phyloP scores from a whole-genome alignment of 2,888 invertebrate species.

The Pyralis farinalis region DNA sequence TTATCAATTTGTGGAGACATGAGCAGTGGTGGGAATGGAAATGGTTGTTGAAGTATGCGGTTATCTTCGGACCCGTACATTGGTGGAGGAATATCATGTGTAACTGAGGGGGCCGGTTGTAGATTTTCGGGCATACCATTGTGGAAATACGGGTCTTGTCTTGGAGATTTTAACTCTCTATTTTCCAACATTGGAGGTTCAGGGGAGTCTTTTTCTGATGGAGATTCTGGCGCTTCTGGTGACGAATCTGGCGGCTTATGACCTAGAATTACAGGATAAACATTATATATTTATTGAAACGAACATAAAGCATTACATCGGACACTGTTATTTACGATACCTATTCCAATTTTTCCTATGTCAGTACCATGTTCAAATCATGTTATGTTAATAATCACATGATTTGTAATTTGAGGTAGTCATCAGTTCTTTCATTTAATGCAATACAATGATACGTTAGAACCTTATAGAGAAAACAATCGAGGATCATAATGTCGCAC shows the following conservation, averaged over 20 bases:
- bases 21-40: constrained; percentile 56
- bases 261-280: constrained; percentile 37
- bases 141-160: constrained; percentile 58
- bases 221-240: constrained; percentile 64
- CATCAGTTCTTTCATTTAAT: no score
- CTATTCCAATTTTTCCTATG: no score
- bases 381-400: no score
- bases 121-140: constrained; percentile 43
- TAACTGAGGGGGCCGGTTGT: constrained; percentile 31
- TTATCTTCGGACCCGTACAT: constrained; percentile 57
- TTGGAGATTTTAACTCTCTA: constrained; percentile 54
- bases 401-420: no score
- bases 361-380: no score
- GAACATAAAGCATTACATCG: no score
- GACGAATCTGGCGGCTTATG: constrained; percentile 72
- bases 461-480: no score
- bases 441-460: no score
- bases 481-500: no score
- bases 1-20: constrained; percentile 54
- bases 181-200: constrained; percentile 56
- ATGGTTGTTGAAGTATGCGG: constrained; percentile 56
- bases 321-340: no score
- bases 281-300: no score
- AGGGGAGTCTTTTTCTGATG: constrained; percentile 62
- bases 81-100: constrained; percentile 52